phyloP scores from a whole-genome alignment of 2,113 vertebrate species.

The Verasper variegatus region DNA sequence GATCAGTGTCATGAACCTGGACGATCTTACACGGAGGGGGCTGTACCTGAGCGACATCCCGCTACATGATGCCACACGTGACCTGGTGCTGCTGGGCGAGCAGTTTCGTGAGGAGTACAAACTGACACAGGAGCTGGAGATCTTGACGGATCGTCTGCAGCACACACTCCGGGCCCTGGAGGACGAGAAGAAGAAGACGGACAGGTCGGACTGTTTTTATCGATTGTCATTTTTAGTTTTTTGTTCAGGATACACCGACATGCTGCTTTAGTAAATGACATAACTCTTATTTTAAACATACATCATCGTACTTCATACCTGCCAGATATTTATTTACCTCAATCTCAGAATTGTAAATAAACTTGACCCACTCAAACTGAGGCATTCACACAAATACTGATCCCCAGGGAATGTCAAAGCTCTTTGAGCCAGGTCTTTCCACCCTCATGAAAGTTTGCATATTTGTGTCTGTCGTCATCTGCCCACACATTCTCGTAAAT shows the following conservation, averaged over 20 bases:
- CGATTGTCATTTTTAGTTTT: not conserved
- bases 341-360: not conserved
- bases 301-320: too few species aligned
- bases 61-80: constrained; percentile 94
- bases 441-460: not conserved
- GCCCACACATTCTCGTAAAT: not conserved
- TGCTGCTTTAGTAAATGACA: too few species aligned
- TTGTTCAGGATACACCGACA: not conserved
- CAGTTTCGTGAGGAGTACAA: constrained; percentile 99
- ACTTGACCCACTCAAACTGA: not conserved
- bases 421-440: not conserved
- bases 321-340: not conserved
- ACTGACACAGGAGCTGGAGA: constrained; percentile 96
- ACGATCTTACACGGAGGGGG: constrained; percentile 94
- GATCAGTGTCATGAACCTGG: constrained; percentile 96
- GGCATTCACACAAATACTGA: not conserved
- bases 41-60: constrained; percentile 98
- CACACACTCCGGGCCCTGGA: constrained; percentile 95
- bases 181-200: constrained; percentile 99
- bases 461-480: not conserved
- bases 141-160: constrained; percentile 96
- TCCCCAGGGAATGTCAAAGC: too few species aligned
- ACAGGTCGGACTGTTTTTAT: constrained; percentile 84
- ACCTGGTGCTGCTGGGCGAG: constrained; percentile 96
- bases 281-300: too few species aligned